These are phyloP conservation scores for Lagopus muta DNA, from an alignment of 2,113 vertebrate genomes.

Conservation along the genomic window DNA sequence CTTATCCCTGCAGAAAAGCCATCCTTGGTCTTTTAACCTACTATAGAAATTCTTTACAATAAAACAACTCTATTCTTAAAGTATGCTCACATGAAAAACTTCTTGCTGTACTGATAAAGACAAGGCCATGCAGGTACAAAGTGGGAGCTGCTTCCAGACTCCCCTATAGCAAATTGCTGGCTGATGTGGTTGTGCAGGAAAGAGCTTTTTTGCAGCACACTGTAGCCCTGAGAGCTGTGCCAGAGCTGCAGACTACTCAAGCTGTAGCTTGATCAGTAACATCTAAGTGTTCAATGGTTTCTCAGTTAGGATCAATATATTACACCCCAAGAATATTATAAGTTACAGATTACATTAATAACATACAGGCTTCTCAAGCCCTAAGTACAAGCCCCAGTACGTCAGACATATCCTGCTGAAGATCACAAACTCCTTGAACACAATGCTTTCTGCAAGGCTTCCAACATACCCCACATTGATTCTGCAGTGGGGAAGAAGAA, in stretches of 20 bases:
- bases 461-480: fast-evolving
- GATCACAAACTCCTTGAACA: background rate
- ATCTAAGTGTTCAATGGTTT: background rate
- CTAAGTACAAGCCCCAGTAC: background rate
- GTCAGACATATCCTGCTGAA: background rate
- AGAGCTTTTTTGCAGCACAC: background rate
- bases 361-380: background rate
- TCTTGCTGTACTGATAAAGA: background rate
- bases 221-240: background rate
- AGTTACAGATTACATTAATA: background rate
- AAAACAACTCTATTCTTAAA: background rate
- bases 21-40: background rate
- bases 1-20: background rate
- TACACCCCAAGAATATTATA: background rate
- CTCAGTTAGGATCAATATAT: background rate
- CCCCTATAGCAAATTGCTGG: background rate
- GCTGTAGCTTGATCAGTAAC: background rate
- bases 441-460: background rate
- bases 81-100: background rate
- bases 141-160: background rate
- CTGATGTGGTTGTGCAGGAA: background rate
- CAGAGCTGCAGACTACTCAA: background rate
- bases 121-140: background rate
- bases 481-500: background rate
- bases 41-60: background rate